phyloP scores from a whole-genome alignment of 1,140 invertebrate species.

The Babylonia areolata region DNA sequence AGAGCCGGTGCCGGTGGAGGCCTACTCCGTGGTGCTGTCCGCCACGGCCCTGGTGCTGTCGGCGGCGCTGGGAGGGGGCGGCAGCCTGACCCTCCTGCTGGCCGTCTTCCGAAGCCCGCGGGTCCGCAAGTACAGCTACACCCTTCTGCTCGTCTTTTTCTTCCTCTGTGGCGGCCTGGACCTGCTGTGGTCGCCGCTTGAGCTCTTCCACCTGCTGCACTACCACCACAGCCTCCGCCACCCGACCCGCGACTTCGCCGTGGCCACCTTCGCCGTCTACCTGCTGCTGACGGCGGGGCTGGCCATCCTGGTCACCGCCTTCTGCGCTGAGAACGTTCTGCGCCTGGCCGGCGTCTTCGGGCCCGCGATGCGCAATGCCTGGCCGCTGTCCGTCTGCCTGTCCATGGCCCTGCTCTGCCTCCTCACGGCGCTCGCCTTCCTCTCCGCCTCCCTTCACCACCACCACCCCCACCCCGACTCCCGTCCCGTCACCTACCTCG shows the following conservation, averaged over 20 bases:
- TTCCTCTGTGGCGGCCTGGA: constrained; percentile 57
- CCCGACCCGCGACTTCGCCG: constrained; percentile 48
- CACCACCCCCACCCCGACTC: not conserved
- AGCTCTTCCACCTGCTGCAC: constrained; percentile 60
- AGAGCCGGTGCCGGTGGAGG: constrained; percentile 44
- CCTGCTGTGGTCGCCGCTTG: constrained; percentile 65
- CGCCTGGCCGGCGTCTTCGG: constrained; percentile 30
- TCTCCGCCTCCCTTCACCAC: not conserved
- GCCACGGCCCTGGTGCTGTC: constrained; percentile 57
- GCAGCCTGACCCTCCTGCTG: constrained; percentile 60
- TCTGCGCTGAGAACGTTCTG: constrained; percentile 41
- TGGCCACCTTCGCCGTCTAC: constrained; percentile 58
- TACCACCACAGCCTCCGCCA: constrained; percentile 54
- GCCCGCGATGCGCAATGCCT: constrained; percentile 17
- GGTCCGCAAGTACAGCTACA: constrained; percentile 59
- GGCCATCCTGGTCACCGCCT: constrained; percentile 40
- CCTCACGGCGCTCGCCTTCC: constrained; percentile 31
- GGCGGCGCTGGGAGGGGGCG: constrained; percentile 59
- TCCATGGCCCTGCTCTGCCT: constrained; percentile 28
- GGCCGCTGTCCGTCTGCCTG: constrained; percentile 34
- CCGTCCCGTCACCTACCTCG: not conserved
- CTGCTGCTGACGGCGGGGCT: constrained; percentile 58
- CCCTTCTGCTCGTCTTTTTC: constrained; percentile 59
- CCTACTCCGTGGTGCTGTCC: constrained; percentile 67
- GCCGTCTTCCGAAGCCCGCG: constrained; percentile 55